Conservation (phyloP, 2,113 vertebrate genomes). For the Lepus europaeus region DNA sequence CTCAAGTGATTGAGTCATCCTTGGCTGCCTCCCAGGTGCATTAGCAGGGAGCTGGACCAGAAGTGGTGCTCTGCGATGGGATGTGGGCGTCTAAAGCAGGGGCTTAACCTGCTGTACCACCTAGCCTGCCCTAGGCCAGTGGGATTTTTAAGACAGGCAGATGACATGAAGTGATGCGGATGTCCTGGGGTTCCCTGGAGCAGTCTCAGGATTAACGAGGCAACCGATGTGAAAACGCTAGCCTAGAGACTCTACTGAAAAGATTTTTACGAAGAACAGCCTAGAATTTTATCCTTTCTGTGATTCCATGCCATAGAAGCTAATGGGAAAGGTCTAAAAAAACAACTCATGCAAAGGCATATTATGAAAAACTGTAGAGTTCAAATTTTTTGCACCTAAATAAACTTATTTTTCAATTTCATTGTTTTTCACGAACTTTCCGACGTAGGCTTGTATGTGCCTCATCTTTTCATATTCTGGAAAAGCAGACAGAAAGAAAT, state of each 20-base stretch:
- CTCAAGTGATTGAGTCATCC: too few species aligned
- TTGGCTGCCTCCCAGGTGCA: too few species aligned
- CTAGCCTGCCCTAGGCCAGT: neutral
- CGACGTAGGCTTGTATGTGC: neutral
- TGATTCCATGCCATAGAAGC: neutral
- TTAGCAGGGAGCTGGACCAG: too few species aligned
- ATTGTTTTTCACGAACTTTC: too few species aligned
- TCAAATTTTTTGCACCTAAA: too few species aligned
- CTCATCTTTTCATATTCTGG: neutral
- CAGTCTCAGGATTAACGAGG: neutral
- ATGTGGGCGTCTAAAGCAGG: too few species aligned
- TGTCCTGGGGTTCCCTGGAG: neutral
- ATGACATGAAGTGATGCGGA: neutral
- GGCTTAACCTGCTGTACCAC: too few species aligned
- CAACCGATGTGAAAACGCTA: neutral
- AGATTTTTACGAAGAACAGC: neutral
- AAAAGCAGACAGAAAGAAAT: slow-evolving; percentile 40
- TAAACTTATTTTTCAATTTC: too few species aligned
- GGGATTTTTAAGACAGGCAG: neutral
- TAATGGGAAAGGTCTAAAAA: too few species aligned
- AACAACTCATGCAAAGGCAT: too few species aligned
- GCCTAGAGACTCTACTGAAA: neutral
- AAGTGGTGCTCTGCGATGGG: too few species aligned
- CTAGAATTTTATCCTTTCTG: neutral
- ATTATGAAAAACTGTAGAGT: too few species aligned